Conservation (phyloP, 2,113 vertebrate species). For the Mastomys natalensis region DNA sequence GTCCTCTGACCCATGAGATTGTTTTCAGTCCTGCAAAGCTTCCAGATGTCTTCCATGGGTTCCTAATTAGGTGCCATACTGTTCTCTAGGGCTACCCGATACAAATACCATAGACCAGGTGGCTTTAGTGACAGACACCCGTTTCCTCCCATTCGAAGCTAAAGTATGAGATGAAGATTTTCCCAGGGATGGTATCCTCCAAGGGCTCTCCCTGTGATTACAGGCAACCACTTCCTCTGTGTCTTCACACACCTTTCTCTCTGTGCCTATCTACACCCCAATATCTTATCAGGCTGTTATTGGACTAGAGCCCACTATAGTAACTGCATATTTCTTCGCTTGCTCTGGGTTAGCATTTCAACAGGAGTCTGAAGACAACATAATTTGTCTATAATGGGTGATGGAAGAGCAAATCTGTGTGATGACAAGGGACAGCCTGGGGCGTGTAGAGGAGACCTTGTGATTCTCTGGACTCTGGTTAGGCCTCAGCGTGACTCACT, state of each 20-base stretch:
- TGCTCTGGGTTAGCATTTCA: background rate
- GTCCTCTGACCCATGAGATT: background rate
- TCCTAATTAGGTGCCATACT: fast-evolving
- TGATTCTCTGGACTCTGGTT: background rate
- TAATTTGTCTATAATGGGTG: background rate
- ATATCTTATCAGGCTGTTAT: background rate
- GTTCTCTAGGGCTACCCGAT: background rate
- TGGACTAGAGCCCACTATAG: background rate
- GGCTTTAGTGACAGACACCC: background rate
- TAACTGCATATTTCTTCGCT: background rate
- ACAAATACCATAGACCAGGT: background rate
- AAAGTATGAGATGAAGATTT: background rate
- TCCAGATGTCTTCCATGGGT: background rate
- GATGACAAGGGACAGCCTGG: too few species aligned
- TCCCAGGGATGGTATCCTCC: background rate
- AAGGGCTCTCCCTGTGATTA: background rate
- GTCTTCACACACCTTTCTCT: background rate
- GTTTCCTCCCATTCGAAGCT: background rate
- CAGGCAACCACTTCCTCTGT: background rate
- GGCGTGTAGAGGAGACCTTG: background rate
- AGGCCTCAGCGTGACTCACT: background rate
- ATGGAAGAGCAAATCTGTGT: background rate
- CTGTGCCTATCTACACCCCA: background rate
- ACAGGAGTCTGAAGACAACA: background rate
- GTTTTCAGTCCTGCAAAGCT: background rate